A percentile compares a stretch with the other conserved stretches of the same genome.
Evolutionary conservation across 2,113 vertebrate species (phyloP).

Genomic region (Excalfactoria chinensis): DNA sequence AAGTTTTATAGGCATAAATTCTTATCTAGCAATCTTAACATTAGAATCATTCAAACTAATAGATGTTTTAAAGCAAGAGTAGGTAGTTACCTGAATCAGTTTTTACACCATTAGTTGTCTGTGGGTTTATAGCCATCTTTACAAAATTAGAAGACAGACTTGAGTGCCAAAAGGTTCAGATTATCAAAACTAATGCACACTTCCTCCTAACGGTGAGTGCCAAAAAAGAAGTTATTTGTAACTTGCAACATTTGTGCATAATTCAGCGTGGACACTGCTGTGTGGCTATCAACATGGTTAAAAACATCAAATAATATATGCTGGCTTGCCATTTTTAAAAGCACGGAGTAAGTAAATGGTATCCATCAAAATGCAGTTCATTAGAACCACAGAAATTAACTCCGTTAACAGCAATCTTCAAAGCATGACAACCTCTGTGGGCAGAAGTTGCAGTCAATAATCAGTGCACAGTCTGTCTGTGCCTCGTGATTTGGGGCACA

Average conservation of each 20-base stretch:
- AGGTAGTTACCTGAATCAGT: background rate
- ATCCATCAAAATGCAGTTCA: constrained; percentile 36
- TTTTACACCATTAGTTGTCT: background rate
- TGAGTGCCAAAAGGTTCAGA: background rate
- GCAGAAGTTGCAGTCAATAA: background rate
- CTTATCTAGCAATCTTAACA: background rate
- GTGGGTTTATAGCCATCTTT: background rate
- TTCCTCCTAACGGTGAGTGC: background rate
- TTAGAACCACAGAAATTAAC: constrained; percentile 3
- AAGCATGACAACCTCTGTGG: constrained; percentile 14
- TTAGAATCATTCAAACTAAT: background rate
- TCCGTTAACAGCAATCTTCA: constrained; percentile 41
- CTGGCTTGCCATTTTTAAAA: constrained; percentile 31
- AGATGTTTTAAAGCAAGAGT: background rate
- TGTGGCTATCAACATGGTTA: constrained; percentile 13
- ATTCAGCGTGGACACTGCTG: constrained; percentile 13
- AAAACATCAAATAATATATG: constrained; percentile 19
- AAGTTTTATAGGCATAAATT: background rate
- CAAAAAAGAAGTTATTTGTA: constrained; percentile 25
- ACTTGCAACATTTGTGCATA: constrained; percentile 29
- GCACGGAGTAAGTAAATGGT: background rate
- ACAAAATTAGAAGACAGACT: background rate
- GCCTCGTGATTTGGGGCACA: background rate
- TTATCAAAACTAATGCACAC: constrained; percentile 38
- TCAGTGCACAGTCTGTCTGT: background rate